These are phyloP conservation scores for Steinernema feltiae DNA, from an alignment of 1,140 invertebrate genomes.

Conservation along the genomic window DNA sequence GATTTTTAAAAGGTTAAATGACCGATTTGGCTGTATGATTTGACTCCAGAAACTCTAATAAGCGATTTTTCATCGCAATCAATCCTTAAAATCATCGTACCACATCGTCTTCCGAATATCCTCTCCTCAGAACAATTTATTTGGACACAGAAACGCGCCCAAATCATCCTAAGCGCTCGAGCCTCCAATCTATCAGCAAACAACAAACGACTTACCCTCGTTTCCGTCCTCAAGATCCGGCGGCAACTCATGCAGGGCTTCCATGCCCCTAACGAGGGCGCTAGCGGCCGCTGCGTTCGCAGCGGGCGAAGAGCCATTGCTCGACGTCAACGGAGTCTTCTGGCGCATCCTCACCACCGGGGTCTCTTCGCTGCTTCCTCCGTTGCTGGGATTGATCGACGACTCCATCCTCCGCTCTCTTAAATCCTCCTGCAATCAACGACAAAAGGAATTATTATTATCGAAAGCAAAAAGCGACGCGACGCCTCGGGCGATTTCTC, in stretches of 20 bases:
- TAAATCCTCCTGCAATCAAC: not conserved
- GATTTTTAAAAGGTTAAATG: no score
- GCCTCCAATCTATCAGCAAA: not conserved
- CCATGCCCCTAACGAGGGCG: not conserved
- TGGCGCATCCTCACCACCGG: constrained; percentile 10
- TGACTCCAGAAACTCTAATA: no score
- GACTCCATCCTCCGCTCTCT: not conserved
- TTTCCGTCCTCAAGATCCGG: constrained; percentile 8
- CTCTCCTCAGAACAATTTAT: not conserved
- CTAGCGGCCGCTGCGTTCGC: not conserved
- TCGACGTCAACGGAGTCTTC: not conserved
- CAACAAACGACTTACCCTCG: not conserved
- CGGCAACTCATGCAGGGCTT: not conserved
- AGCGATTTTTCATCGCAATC: no score
- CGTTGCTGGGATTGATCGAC: not conserved
- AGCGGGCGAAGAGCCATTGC: not conserved
- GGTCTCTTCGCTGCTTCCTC: not conserved
- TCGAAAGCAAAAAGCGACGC: not conserved
- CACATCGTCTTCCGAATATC: no score
- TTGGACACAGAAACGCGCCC: not conserved
- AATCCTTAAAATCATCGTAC: no score
- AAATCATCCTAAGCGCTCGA: not conserved
- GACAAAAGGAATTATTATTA: not conserved
- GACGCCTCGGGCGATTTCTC: not conserved
- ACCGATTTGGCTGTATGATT: no score